Evolutionary conservation across 2,888 invertebrate genomes (phyloP).

Genomic region (Agrenia bidenticulata): DNA sequence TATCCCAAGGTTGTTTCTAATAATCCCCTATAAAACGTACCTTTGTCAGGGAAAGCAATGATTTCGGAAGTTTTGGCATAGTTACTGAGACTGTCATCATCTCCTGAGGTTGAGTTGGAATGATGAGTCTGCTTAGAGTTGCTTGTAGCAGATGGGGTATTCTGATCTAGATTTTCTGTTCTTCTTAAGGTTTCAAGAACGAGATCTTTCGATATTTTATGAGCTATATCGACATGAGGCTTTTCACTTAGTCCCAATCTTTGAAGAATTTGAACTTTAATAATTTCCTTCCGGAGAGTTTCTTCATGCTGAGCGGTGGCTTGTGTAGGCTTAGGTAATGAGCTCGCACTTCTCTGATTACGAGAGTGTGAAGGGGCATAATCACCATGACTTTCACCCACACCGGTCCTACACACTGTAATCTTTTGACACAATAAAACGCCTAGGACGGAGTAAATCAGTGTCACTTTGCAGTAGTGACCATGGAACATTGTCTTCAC

Average conservation of each 20-base stretch:
- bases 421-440: conserved; percentile 21
- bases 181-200: conserved; percentile 51
- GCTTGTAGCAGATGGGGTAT: conserved; percentile 12
- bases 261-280: conserved; percentile 52
- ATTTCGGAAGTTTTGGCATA: conserved; percentile 53
- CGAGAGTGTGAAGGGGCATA: neutral
- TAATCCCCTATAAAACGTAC: too few species aligned
- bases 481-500: conserved; percentile 51
- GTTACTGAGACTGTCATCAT: conserved; percentile 30
- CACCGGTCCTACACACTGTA: conserved; percentile 17
- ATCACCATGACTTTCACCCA: conserved; percentile 17
- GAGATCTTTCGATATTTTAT: conserved; percentile 51
- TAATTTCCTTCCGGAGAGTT: conserved; percentile 46
- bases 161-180: conserved; percentile 45
- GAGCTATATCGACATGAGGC: conserved; percentile 49
- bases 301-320: conserved; percentile 29
- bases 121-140: conserved; percentile 10
- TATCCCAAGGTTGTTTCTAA: too few species aligned
- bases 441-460: conserved; percentile 32
- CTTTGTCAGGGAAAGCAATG: conserved; percentile 53
- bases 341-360: neutral
- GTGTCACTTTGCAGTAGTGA: conserved; percentile 48
- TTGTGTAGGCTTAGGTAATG: neutral
- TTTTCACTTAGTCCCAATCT: conserved; percentile 50
- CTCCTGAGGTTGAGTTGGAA: conserved; percentile 16